phyloP scores from a whole-genome alignment of 64 coral and sea anemone genomes.

The Actinia tenebrosa region DNA sequence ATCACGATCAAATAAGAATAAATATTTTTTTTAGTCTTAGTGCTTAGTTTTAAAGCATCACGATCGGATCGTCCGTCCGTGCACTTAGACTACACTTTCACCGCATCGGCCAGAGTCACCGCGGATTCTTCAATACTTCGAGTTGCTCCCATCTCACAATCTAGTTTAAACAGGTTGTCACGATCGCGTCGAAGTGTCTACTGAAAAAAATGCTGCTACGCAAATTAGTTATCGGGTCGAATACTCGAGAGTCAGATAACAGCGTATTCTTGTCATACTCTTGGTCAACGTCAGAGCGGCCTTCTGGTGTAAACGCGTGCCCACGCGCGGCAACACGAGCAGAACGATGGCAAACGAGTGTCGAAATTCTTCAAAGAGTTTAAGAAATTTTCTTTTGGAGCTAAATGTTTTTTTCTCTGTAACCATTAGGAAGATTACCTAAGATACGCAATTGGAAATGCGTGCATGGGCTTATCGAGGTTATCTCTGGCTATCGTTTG shows the following conservation, averaged over 20 bases:
- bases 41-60: neutral
- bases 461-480: constrained; percentile 46
- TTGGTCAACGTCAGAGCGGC: constrained; percentile 38
- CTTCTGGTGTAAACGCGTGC: neutral
- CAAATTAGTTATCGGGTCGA: constrained; percentile 60
- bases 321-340: constrained; percentile 8
- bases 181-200: constrained; percentile 77
- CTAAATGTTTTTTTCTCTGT: constrained; percentile 48
- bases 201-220: constrained; percentile 50
- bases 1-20: constrained; percentile 62
- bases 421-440: constrained; percentile 65
- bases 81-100: neutral
- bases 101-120: neutral
- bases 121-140: neutral
- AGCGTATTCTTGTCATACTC: constrained; percentile 57
- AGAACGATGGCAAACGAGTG: neutral
- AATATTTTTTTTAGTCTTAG: constrained; percentile 70
- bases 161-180: constrained; percentile 96
- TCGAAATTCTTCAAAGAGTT: constrained; percentile 22
- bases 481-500: constrained; percentile 57
- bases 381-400: constrained; percentile 49
- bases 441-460: constrained; percentile 19
- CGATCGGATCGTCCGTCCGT: neutral
- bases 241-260: constrained; percentile 77
- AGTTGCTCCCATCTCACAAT: constrained; percentile 45